Conservation (phyloP, 1,140 invertebrate genomes). For the Macrocentrus cingulum region DNA sequence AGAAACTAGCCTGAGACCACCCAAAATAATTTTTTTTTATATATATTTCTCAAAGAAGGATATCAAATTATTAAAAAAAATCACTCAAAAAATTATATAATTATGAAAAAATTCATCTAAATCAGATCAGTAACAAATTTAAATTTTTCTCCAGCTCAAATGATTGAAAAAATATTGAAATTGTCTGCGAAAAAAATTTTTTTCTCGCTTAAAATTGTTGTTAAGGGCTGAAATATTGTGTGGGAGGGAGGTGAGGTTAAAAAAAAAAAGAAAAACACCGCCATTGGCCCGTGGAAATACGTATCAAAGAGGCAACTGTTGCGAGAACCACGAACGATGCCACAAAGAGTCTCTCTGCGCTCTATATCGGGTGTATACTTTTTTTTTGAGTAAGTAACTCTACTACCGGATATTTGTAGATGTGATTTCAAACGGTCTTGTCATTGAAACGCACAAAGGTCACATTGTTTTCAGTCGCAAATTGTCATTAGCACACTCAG, state of each 20-base stretch:
- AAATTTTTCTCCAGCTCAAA: too few relatives aligned
- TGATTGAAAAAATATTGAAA: too few relatives aligned
- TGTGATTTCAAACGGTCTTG: constrained; percentile 9
- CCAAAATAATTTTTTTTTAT: too few relatives aligned
- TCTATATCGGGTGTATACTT: neutral
- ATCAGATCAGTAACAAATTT: too few relatives aligned
- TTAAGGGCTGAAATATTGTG: too few relatives aligned
- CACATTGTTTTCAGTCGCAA: constrained; percentile 1
- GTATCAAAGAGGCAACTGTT: constrained; percentile 28
- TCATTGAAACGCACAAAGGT: constrained; percentile 5
- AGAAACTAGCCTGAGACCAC: too few relatives aligned
- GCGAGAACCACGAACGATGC: constrained; percentile 18
- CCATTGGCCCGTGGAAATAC: constrained; percentile 17
- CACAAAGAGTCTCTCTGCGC: constrained; percentile 8
- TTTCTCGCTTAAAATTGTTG: too few relatives aligned
- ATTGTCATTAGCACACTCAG: neutral
- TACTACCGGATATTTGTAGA: neutral
- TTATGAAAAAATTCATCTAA: too few relatives aligned
- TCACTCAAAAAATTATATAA: too few relatives aligned
- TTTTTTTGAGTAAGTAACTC: neutral
- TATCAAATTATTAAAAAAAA: too few relatives aligned
- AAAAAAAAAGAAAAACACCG: constrained; percentile 16
- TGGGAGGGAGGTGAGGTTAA: constrained; percentile 12
- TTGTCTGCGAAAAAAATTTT: too few relatives aligned
- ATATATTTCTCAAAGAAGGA: too few relatives aligned